phyloP scores from a whole-genome alignment of 2,113 vertebrate species.

The Willisornis vidua region DNA sequence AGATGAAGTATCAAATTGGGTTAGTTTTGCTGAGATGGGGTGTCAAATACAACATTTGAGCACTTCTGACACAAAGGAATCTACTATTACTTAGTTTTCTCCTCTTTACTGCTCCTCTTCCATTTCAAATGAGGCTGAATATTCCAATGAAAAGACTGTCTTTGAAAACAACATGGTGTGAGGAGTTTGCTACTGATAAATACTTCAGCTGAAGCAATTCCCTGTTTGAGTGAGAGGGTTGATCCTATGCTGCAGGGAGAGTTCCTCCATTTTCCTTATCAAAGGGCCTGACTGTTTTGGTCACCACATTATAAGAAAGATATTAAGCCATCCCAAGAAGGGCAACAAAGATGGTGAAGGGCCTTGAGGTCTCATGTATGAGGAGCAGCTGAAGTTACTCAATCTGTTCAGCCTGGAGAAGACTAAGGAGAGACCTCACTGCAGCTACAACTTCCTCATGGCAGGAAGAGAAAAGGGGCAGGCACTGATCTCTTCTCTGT shows the following conservation, averaged over 20 bases:
- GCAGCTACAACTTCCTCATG: neutral
- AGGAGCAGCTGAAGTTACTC: neutral
- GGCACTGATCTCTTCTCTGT: neutral
- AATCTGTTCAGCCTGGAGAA: neutral
- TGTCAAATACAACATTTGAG: neutral
- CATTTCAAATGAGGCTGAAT: neutral
- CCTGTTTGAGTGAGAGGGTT: neutral
- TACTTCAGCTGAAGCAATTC: neutral
- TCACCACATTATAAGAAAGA: neutral
- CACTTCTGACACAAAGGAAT: neutral
- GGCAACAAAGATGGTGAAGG: neutral
- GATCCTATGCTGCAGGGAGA: neutral
- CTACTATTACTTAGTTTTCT: neutral
- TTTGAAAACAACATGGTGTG: neutral
- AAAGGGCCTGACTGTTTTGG: neutral
- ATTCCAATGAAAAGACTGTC: neutral
- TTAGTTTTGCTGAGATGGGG: neutral
- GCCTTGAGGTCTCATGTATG: neutral
- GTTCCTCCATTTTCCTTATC: neutral
- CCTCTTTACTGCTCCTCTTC: neutral
- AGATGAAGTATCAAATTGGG: neutral
- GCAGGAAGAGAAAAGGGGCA: neutral
- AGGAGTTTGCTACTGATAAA: neutral
- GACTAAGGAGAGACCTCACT: neutral
- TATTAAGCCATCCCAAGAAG: neutral